Evolutionary conservation across 2,113 vertebrate species (phyloP).

Genomic region (Phalacrocorax carbo): DNA sequence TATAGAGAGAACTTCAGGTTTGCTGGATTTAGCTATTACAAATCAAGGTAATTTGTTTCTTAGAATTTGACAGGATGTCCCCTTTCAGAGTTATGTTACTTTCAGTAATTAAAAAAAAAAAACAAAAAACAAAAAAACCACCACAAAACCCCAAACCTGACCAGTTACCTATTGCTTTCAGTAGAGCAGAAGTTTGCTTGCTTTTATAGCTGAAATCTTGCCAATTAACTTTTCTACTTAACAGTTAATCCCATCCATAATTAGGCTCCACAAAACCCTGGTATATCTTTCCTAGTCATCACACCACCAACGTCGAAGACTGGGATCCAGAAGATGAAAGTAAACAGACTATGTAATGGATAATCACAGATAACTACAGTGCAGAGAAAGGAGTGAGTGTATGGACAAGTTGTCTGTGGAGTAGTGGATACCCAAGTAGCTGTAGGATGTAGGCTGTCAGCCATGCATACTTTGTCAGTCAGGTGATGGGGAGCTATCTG

Average conservation of each 20-base stretch:
- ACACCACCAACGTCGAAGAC: not conserved
- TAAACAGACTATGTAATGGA: not conserved
- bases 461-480: not conserved
- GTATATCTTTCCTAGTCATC: not conserved
- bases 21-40: not conserved
- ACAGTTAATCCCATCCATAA: not conserved
- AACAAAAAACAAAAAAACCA: too few relatives aligned
- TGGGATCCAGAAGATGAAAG: not conserved
- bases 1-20: not conserved
- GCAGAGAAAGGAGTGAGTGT: not conserved
- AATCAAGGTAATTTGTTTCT: not conserved
- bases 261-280: not conserved
- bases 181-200: not conserved
- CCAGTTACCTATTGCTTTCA: not conserved
- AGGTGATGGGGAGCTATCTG: not conserved
- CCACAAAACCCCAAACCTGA: not conserved
- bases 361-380: not conserved
- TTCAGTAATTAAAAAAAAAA: not conserved
- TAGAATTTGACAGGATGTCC: not conserved
- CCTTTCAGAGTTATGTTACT: not conserved
- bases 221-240: not conserved
- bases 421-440: not conserved
- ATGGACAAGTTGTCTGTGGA: not conserved
- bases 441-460: not conserved
- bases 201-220: not conserved